Conservation (phyloP, 2,888 invertebrate genomes). For the Teinopalpus imperialis region DNA sequence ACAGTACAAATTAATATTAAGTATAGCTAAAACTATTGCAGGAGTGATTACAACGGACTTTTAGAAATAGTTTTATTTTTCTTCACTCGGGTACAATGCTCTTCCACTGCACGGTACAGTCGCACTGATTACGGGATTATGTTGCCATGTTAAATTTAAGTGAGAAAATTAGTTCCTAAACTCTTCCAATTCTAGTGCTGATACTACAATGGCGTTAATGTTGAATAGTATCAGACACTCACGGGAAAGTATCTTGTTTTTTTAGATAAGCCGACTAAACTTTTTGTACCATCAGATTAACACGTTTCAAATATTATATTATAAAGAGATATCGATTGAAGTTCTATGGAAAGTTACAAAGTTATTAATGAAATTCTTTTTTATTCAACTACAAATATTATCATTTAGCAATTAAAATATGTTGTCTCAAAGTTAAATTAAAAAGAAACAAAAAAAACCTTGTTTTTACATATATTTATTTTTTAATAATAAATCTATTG, state of each 20-base stretch:
- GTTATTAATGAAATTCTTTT: no score
- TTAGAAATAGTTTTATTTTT: slow-evolving; percentile 36
- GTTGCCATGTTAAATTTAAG: slow-evolving; percentile 20
- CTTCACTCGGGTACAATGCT: slow-evolving; percentile 71
- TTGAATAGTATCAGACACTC: background rate
- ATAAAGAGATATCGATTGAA: no score
- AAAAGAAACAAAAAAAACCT: no score
- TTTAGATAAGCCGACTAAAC: no score
- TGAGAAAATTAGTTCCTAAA: slow-evolving; percentile 23
- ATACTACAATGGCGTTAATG: slow-evolving; percentile 5
- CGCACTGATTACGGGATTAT: slow-evolving; percentile 50
- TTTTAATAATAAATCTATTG: slow-evolving; percentile 14
- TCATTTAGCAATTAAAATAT: no score
- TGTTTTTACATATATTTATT: slow-evolving; percentile 11
- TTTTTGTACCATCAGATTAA: no score
- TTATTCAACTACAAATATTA: no score
- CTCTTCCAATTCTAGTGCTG: slow-evolving; percentile 17
- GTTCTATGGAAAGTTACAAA: no score
- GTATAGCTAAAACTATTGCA: slow-evolving; percentile 54
- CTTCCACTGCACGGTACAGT: slow-evolving; percentile 59
- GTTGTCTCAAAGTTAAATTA: no score
- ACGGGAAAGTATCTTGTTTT: no score
- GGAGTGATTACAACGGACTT: slow-evolving; percentile 48
- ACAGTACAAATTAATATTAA: slow-evolving; percentile 80
- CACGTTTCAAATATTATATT: no score